Evolutionary conservation across 2,113 vertebrate species (phyloP), one percentile per base, ranked within the genome.

Genomic region (Sander lucioperca): DNA sequence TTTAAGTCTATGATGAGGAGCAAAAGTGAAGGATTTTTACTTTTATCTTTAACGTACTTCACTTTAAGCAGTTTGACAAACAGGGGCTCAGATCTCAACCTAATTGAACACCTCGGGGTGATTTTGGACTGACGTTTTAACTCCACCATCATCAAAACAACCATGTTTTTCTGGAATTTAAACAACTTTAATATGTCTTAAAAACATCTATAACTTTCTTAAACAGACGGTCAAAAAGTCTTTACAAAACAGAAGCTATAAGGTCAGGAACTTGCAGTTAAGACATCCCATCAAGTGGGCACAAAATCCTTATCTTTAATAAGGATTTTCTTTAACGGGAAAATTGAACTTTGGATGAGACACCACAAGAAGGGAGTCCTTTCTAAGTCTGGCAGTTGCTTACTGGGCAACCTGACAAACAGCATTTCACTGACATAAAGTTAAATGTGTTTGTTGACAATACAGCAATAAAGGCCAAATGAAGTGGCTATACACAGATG

Each of bases 311-410:
- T 33, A 5, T 5, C 3, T 30, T 3, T 30, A 5, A 33, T 33
- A 33, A 33, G 30, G 30, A 33, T 33, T 33, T 33, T 33, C 30
- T 68, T 51, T 21, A 5, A 56, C 10, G 14, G 6, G 6, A 47
- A 33, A 50, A 50, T 48, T 47, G 9, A 27, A 30, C n/a, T 14
- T 19, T 43, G 16, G 54, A 59, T 30, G 21, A 56, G 6, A 54
- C 8, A 14, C 5, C 21, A 25, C 15, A 7, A 3, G 30, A 53
- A n/a, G 0, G 21, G 16, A 64, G 48, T 2, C 50, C 23, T 67
- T 67, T 77, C 36, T 45, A 51, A 21, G 8, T 14, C 2, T 15
- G 56, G 19, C 77, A 45, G 69, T 18, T 45, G 74, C 19, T 78
- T 3, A 48, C 15, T 13, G 19, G 10, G 21, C 57, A n/a, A 15